Evolutionary conservation across 2,888 invertebrate genomes (phyloP).

Genomic region (Sinodicranocentrus sp.): DNA sequence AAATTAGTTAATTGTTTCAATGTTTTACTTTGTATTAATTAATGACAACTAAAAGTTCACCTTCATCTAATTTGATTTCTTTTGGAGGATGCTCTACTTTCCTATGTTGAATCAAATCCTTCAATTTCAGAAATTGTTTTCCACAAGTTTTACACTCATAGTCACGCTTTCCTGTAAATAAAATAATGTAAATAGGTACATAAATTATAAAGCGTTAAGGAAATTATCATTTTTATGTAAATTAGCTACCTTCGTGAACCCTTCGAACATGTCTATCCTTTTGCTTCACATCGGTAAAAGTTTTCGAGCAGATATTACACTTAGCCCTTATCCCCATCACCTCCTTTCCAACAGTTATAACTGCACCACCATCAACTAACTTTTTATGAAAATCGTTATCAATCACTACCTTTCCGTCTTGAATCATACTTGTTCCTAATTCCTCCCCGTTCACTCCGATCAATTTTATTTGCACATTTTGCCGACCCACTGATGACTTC

Average conservation of each 20-base stretch:
- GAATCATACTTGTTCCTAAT: constrained; percentile 11
- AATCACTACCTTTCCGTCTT: constrained; percentile 26
- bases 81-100: constrained; percentile 31
- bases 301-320: constrained; percentile 23
- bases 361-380: background rate
- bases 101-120: constrained; percentile 15
- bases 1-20: too few species aligned
- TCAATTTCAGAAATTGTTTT: constrained; percentile 17
- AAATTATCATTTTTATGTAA: too few species aligned
- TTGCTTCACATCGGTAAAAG: constrained; percentile 24
- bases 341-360: background rate
- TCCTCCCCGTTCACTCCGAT: background rate
- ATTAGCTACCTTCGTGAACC: constrained; percentile 47
- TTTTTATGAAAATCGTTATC: constrained; percentile 3
- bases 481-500: too few species aligned
- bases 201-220: background rate
- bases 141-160: constrained; percentile 38
- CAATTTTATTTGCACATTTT: constrained; percentile 1
- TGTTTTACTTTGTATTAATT: too few species aligned
- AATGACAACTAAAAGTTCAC: constrained; percentile 16
- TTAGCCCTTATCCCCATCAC: background rate
- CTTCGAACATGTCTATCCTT: constrained; percentile 27
- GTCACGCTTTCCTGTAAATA: background rate
- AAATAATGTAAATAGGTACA: background rate
- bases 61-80: constrained; percentile 9